These are phyloP conservation scores for Hydractinia symbiolongicarpus DNA, from an alignment of 30 jellyfish, hydroid and myxozoan genomes.

Conservation along the genomic window DNA sequence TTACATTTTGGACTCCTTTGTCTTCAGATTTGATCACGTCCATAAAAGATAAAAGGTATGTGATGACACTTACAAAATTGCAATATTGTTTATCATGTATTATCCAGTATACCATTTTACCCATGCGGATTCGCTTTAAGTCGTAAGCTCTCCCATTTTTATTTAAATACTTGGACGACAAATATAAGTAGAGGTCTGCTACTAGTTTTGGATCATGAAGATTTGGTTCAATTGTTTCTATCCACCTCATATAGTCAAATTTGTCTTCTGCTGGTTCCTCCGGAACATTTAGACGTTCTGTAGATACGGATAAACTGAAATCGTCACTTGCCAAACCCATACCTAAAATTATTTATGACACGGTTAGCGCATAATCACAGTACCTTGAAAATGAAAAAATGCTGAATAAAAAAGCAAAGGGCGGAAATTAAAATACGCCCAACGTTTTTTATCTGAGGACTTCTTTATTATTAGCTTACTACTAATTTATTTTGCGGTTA, in stretches of 20 bases:
- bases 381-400: too few relatives aligned
- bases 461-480: too few relatives aligned
- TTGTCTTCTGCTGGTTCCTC: neutral
- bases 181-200: neutral
- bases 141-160: neutral
- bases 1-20: neutral
- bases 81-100: conserved; percentile 2
- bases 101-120: conserved; percentile 1
- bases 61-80: conserved; percentile 16
- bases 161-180: neutral
- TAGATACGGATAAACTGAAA: neutral
- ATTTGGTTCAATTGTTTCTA: neutral
- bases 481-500: too few relatives aligned
- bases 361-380: too few relatives aligned
- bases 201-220: conserved; percentile 5
- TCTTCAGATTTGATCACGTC: neutral
- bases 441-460: too few relatives aligned
- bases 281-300: neutral
- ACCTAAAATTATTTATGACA: neutral
- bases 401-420: too few relatives aligned
- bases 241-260: neutral
- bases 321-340: conserved; percentile 9
- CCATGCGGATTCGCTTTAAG: neutral
- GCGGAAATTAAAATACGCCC: too few relatives aligned
- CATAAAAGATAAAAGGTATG: neutral